Conservation (phyloP, 2,888 invertebrate genomes). For the Alloplasta piceator region DNA sequence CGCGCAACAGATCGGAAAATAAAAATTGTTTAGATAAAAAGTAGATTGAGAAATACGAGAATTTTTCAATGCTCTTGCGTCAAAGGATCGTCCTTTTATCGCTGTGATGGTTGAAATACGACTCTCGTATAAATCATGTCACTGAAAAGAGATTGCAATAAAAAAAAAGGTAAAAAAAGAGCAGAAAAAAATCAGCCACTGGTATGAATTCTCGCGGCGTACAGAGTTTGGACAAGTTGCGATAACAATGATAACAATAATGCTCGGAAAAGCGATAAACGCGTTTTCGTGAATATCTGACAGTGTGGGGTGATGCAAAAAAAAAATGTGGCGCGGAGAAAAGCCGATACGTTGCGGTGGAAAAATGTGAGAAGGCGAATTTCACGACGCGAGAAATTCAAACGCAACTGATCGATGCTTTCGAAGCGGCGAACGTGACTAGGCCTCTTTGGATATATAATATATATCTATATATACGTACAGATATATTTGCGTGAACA, state of each 20-base stretch:
- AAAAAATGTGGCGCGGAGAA: conserved; percentile 19
- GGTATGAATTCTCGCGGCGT: conserved; percentile 12
- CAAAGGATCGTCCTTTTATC: conserved; percentile 12
- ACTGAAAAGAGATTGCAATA: conserved; percentile 2
- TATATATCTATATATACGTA: conserved; percentile 11
- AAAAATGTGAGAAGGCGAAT: conserved; percentile 58
- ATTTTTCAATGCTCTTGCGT: conserved; percentile 17
- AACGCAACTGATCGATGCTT: conserved; percentile 75
- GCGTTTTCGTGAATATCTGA: conserved; percentile 39
- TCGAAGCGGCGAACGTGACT: conserved; percentile 77
- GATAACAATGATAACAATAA: conserved; percentile 22
- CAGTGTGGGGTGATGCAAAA: not conserved
- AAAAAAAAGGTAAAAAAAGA: not conserved
- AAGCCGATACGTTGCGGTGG: conserved; percentile 54
- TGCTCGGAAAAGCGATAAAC: conserved; percentile 31
- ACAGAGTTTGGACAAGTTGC: conserved; percentile 29
- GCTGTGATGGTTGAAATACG: conserved; percentile 18
- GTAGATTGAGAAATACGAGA: conserved; percentile 12
- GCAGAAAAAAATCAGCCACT: not conserved
- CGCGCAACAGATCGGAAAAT: conserved; percentile 11
- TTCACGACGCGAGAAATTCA: conserved; percentile 63
- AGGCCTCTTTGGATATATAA: conserved; percentile 71
- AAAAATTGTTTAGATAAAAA: conserved; percentile 51
- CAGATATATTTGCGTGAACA: not conserved
- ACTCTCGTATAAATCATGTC: conserved; percentile 27